Base-by-base conservation (phyloP, 1,140 invertebrate genomes). In the Bombus cullumanus region DNA sequence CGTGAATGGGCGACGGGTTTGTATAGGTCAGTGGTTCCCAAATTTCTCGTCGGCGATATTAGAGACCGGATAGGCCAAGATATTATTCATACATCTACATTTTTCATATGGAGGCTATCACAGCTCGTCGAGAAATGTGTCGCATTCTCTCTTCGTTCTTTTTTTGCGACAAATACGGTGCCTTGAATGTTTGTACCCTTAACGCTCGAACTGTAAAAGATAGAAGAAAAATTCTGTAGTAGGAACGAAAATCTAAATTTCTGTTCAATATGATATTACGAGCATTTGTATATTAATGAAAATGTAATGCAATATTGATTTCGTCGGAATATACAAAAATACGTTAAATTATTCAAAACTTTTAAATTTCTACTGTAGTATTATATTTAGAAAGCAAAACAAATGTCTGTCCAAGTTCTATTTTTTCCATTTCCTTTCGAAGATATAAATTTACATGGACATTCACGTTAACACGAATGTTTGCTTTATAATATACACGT, bases 1-100 rank as follows among this genome's bases (percentile, higher is more conserved):
- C 9, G 1, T 66, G 72, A 76, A 83, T 76, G 72, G 34, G 0
- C 13, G 34, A 4, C 18, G 28, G 5, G 43, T 73, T 28, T 39
- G 47, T 43, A 13, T 64, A 39, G 57, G 15, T 66, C 81, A 83
- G 74, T 57, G 81, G 74, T 43, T 83, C 81, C 37, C 74, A 83
- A 73, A 81, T 47, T 47, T 77, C 28, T 10, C 8, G 4, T 13
- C 10, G 13, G 4, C 10, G 25, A 81, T 62, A 62, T 77, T 62
- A 62, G 25, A 37, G 8, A 0, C 5, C 18, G 37, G 57, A 62
- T 31, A 9, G 37, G 18, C 28, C 8, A 22, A 8, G 28, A 62
- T 64, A n/a, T 41, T 62, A 41, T 57, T 13, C 39, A 9, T 39
- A 59, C 34, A 41, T 28, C 59, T 62, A n/a, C 8, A 31, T n/a